Conservation (phyloP, 2,113 vertebrate species). For the Callionymus lyra region DNA sequence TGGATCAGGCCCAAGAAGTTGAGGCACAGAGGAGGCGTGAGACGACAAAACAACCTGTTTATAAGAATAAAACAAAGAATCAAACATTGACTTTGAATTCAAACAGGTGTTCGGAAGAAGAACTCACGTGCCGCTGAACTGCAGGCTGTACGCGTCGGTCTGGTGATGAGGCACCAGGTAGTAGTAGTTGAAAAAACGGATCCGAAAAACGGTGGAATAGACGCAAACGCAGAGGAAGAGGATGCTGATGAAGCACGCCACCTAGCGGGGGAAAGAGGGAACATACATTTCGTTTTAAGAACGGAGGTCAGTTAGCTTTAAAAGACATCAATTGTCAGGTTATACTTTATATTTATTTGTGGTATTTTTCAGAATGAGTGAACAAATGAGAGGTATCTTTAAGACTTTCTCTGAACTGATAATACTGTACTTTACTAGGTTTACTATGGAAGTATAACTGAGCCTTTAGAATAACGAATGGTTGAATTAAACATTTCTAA, state of each 20-base stretch:
- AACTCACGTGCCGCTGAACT: slow-evolving; percentile 92
- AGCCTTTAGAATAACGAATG: too few species aligned
- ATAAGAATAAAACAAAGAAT: slow-evolving; percentile 1
- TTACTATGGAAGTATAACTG: too few species aligned
- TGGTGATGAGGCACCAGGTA: slow-evolving; percentile 90
- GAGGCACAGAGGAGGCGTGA: slow-evolving; percentile 89
- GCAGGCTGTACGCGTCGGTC: slow-evolving; percentile 91
- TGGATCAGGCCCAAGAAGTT: slow-evolving; percentile 94
- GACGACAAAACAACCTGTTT: slow-evolving; percentile 87
- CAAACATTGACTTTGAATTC: neutral
- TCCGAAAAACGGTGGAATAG: slow-evolving; percentile 91
- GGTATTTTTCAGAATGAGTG: neutral
- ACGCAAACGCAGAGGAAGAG: slow-evolving; percentile 90
- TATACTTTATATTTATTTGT: neutral
- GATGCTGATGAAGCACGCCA: slow-evolving; percentile 86
- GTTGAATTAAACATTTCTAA: too few species aligned
- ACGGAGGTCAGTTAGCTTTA: too few species aligned
- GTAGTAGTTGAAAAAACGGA: slow-evolving; percentile 91
- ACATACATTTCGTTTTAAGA: too few species aligned
- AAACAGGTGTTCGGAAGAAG: neutral
- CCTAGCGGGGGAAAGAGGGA: slow-evolving; percentile 54
- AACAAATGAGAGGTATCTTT: neutral
- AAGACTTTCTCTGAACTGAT: neutral
- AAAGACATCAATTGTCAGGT: neutral
- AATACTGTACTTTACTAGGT: too few species aligned